Evolutionary conservation across 1,140 invertebrate genomes (phyloP), one percentile per base, ranked within the genome.

Genomic region (Pogonomyrmex barbatus): DNA sequence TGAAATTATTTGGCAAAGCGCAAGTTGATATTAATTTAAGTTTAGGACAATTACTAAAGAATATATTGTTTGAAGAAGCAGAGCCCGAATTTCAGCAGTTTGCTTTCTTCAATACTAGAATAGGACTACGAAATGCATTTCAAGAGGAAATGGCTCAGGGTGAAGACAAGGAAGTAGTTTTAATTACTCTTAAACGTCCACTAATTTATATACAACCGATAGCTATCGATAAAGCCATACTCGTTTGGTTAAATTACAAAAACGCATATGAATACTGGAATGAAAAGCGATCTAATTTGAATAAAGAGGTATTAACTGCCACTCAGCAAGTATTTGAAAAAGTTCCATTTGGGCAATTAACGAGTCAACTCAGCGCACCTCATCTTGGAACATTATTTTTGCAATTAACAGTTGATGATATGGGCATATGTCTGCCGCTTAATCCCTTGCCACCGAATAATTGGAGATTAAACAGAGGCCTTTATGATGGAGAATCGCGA

Each of bases 201-300:
- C 95, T 99, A 67, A 97, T 99, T 78, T 99, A 99, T 94, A 97
- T 99, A 54, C 99, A 99, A 95, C 99, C 99, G 0, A 96, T 98
- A 90, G 98, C 99, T 4, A 97, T 99, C 56, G 99, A 99, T 94
- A 98, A 98, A 94, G 99, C 99, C 42, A 99, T 99, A 85, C 96
- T 99, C 1, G 98, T 99, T 9, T 99, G 99, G 99, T 95, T 99
- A 62, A 99, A 99, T 95, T 99, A 99, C 93, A 99, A 99, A 95
- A 99, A 99, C 95, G 99, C 99, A 0, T 99, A 99, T 92, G 99
- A 99, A 93, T 99, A 99, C 95, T 99, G 99, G 99, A 99, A 98
- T 88, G 99, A 99, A 93, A 99, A 99, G 94, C 95, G 98, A 33
- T 97, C 97, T 0, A 98, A 97, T 92, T 95, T 99, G 2, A 98